A percentile compares a stretch with the other conserved stretches of the same genome.
Evolutionary conservation across 2,888 invertebrate species (phyloP).

Genomic region (Drosophila phalerata): DNA sequence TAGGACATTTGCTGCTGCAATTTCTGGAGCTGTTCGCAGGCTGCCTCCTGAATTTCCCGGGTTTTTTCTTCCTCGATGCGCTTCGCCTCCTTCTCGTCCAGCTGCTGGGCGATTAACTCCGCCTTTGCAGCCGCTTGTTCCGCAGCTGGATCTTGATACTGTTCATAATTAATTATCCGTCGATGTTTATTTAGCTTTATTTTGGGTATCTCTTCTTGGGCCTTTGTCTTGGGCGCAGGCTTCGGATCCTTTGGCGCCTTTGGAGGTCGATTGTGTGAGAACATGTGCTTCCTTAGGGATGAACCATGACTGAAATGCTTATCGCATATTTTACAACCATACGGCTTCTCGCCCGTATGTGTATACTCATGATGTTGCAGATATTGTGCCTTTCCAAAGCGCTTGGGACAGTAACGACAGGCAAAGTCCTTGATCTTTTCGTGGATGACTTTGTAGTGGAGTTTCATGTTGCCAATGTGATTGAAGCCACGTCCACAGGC

Average conservation of each 20-base stretch:
- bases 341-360: constrained; percentile 84
- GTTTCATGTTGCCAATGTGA: constrained; percentile 81
- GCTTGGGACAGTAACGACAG: constrained; percentile 83
- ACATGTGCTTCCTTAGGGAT: constrained; percentile 82
- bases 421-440: constrained; percentile 83
- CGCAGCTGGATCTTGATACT: constrained; percentile 18
- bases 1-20: constrained; percentile 14
- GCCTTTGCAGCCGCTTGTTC: constrained; percentile 14
- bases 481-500: constrained; percentile 83
- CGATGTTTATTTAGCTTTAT: constrained; percentile 29
- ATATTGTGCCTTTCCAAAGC: constrained; percentile 84
- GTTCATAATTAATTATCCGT: constrained; percentile 20
- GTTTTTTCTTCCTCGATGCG: constrained; percentile 2
- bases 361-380: constrained; percentile 84
- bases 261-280: constrained; percentile 75
- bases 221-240: constrained; percentile 10
- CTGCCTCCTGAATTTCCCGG: constrained; percentile 16
- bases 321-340: constrained; percentile 80
- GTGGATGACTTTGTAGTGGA: constrained; percentile 83
- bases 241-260: constrained; percentile 37
- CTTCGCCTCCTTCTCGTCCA: constrained; percentile 13
- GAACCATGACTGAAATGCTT: constrained; percentile 82
- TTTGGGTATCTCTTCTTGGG: constrained; percentile 7
- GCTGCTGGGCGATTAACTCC: constrained; percentile 1
- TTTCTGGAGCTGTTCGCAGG: constrained; percentile 11